Base-by-base conservation (phyloP, 1,140 invertebrate species). In the Holcopasites calliopsidis region DNA sequence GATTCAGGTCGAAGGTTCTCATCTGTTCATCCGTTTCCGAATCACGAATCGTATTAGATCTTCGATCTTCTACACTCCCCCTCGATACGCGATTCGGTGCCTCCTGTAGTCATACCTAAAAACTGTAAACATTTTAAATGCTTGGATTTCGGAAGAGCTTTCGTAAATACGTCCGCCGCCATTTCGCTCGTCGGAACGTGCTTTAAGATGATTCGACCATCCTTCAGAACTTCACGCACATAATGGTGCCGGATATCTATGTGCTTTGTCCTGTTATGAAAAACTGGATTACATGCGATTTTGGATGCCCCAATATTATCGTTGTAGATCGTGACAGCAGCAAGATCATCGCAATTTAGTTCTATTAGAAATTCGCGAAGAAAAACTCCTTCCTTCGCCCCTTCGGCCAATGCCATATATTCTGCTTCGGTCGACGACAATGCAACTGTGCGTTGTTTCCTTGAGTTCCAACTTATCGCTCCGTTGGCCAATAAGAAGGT, bases 231-330 rank as follows among this genome's bases (percentile, higher is more conserved):
- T 4, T 21, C 18, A 23, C 47, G 18, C 0, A 50, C 47, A 23
- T 6, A 50, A 23, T 50, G 47, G 44, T 47, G 44, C 18, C 44
- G 44, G 44, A 47, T 18, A 16, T 47, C 44, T 18, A 47, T 47
- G 18, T 50, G 47, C 3, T 50, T 50, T 6, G n/a, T 50, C 3
- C 47, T 3, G 21, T 21, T 23, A 50, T 50, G 47, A 50, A 50
- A 50, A 1, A 50, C 47, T 2, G 47, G 47, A 50, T 50, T 50
- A 6, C 18, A 3, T 21, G 47, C 21, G 18, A 50, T 3, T 23
- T 23, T 50, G 3, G 23, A 21, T 21, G 21, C 2, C 2, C 47
- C 13, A 8, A 11, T 61, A 87, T 66, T 54, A 54, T 6, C 26
- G 16, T 47, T 47, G 44, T 18, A 54, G 16, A 54, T 23, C 4